phyloP scores from a whole-genome alignment of 2,888 invertebrate genomes.

The Troides oblongomaculatus region DNA sequence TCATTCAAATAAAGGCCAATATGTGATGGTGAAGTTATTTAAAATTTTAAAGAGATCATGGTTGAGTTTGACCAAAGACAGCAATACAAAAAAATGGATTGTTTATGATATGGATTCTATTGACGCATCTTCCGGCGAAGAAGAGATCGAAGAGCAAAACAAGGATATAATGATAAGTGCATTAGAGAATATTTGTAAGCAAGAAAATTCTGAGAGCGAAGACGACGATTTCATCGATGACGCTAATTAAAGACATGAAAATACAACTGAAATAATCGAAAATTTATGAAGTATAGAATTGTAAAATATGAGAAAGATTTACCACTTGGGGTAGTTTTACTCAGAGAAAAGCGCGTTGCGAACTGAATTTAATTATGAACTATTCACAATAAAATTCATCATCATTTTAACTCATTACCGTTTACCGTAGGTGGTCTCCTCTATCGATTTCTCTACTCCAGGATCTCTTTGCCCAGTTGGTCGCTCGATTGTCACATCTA shows the following conservation, averaged over 20 bases:
- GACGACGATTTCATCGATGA: slow-evolving; percentile 51
- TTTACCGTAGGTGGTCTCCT: no score
- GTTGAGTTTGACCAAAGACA: slow-evolving; percentile 53
- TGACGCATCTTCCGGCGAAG: slow-evolving; percentile 59
- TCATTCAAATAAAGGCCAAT: slow-evolving; percentile 61
- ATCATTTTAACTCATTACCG: no score
- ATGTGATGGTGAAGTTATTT: slow-evolving; percentile 54
- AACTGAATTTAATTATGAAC: no score
- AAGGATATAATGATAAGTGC: slow-evolving; percentile 35
- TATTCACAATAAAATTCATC: no score
- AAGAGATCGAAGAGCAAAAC: slow-evolving; percentile 36
- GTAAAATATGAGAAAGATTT: no score
- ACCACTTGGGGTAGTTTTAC: no score
- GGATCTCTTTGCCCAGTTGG: no score
- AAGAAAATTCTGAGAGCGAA: slow-evolving; percentile 46
- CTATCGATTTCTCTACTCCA: no score
- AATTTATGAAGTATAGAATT: no score
- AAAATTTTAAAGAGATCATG: slow-evolving; percentile 59
- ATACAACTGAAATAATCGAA: no score
- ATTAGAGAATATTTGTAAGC: slow-evolving; percentile 40
- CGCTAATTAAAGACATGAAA: slow-evolving; percentile 31
- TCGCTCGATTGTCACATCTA: no score
- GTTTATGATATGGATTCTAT: slow-evolving; percentile 60
- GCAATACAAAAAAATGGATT: slow-evolving; percentile 56
- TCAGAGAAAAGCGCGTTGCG: no score